Base-by-base conservation (phyloP, 1,140 invertebrate species). In the Danaus melanippus region DNA sequence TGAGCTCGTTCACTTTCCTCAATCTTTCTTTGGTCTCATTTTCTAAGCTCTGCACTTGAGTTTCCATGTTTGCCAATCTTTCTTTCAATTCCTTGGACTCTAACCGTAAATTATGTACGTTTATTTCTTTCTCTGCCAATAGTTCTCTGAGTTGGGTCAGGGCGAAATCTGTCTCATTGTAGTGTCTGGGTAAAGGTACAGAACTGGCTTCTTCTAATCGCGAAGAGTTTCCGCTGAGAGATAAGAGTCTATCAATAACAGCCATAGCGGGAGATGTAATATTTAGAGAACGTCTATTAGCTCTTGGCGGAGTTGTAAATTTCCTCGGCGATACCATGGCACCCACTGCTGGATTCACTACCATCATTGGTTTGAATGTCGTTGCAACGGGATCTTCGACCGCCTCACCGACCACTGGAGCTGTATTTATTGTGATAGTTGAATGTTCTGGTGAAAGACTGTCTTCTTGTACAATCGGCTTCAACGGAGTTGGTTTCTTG, bases 251-350 rank as follows among this genome's bases (percentile, higher is more conserved):
- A 57, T 86, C 84, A 64, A 86, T 86, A 60, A 82, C 80, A 58
- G 81, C 81, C 58, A 86, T 84, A 47, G 84, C 84, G 43, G 84
- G 84, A 8, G 84, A 86, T 39, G 79, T 79, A 53, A 84, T 84
- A 49, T 77, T 84, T 51, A 82, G 51, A 45, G 81, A 86, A 45
- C 66, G 79, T 50, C 81, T 69, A 57, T 83, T 84, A 42, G 73
- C 53, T 69, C 69, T 81, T 9, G 71, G 69, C 12, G 77, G 79
- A 43, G 78, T 76, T 10, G 56, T 32, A 41, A 67, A 60, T 60
- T 77, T 82, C 62, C 69, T 74, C 9, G 72, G 66, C 11, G 74
- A 71, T 11, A 70, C 60, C 10, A 71, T 50, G 46, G 78, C 60
- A 52, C 75, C 81, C 2, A 84, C 68, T 43, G 83, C 81, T 46